Percentiles rank a stretch among this genome's conserved stretches.
These are phyloP conservation scores for Epistrophella euchroma DNA, from an alignment of 2,888 invertebrate species.

Conservation along the genomic window DNA sequence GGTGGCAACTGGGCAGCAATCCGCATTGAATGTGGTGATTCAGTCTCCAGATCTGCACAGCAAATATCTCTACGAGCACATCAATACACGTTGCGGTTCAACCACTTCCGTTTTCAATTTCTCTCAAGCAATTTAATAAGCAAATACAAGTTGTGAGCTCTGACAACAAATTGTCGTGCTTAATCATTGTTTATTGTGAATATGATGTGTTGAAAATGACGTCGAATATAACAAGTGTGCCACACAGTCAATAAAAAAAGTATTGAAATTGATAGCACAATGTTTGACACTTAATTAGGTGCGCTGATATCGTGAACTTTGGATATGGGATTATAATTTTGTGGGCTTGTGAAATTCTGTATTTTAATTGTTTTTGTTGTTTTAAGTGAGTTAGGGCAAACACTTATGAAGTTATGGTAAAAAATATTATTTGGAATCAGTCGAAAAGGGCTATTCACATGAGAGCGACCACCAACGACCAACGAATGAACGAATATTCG, in stretches of 20 bases:
- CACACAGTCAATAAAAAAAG: not conserved
- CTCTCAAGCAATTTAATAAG: constrained; percentile 5
- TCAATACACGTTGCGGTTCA: not conserved
- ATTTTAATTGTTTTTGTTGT: not conserved
- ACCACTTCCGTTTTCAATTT: constrained; percentile 38
- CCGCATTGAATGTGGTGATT: constrained; percentile 4
- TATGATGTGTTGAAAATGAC: not conserved
- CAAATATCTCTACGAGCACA: not conserved
- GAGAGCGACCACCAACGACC: no score
- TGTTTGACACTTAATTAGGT: not conserved
- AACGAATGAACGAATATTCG: no score
- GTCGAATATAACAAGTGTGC: constrained; percentile 25
- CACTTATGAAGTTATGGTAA: no score
- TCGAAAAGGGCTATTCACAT: no score
- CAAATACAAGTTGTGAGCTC: not conserved
- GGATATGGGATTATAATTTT: not conserved
- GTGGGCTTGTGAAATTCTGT: not conserved
- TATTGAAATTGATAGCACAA: not conserved
- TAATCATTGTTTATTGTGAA: constrained; percentile 17
- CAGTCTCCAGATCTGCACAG: constrained; percentile 8
- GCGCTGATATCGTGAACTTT: not conserved
- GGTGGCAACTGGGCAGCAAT: constrained; percentile 18
- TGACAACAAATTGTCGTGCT: constrained; percentile 8
- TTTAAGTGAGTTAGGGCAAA: no score
- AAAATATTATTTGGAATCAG: no score